Base-by-base conservation (phyloP, 2,113 vertebrate species). In the Serinus canaria region DNA sequence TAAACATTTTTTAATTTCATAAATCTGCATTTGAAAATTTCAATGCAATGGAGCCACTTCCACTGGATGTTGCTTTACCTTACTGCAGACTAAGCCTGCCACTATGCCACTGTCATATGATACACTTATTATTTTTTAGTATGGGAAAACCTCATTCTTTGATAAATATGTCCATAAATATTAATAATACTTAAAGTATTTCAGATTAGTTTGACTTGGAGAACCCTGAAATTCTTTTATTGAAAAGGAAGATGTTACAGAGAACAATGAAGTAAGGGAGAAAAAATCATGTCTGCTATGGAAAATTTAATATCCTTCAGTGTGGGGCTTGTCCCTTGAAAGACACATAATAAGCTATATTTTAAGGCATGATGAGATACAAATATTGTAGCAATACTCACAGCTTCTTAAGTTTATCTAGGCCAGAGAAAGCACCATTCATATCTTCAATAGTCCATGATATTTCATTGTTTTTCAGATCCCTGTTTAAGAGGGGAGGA, bases 361-460 rank as follows among this genome's bases (percentile, higher is more conserved):
- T 72, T 69, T 12, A 74, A 77, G 53, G 23, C 73, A 77, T 31
- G 21, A 31, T 67, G 14, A 84, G 17, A 95, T 37, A 47, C 3
- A 80, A 74, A 67, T 90, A 35, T 6, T 83, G 55, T 15, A 80
- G 79, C 21, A 81, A 75, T 94, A 98, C 99, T 99, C 95, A 99
- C 99, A 99, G 98, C 13, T 96, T 98, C 59, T 95, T 98, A 73
- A 99, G 98, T 82, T 98, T 98, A 97, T 99, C 98, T 90, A 99
- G 94, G 4, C 98, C 99, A 94, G 99, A 99, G 94, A 99, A 99
- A 16, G 99, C 99, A 27, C 99, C 99, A n/a, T 99, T 99, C 99
- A 99, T 99, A 97, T 99, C 99, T 95, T 99, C 99, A 79, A 99
- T 99, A 70, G 99, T 99, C 99, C 99, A 99, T 30, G 99, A 99